Conservation (phyloP, 2,113 vertebrate species). For the Coregonus clupeaformis region DNA sequence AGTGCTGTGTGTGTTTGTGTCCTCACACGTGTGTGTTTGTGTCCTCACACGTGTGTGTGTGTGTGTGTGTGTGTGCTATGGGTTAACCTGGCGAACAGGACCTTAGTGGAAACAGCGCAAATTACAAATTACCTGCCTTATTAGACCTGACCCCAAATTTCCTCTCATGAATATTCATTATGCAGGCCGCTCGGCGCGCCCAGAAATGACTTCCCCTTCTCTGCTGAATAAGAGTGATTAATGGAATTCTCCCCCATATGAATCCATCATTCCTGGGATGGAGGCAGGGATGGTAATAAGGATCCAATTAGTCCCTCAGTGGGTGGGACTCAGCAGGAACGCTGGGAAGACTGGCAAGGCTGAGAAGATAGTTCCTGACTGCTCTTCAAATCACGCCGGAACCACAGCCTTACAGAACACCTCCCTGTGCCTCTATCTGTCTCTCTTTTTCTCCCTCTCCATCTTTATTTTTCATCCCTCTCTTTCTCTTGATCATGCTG, state of each 20-base stretch:
- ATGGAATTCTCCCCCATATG: conserved; percentile 79
- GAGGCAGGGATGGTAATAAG: conserved; percentile 77
- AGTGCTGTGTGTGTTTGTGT: conserved; percentile 32
- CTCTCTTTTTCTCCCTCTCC: neutral
- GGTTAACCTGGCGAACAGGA: conserved; percentile 76
- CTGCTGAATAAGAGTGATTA: conserved; percentile 82
- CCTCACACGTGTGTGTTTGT: conserved; percentile 34
- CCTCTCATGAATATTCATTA: conserved; percentile 83
- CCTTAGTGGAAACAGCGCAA: conserved; percentile 74
- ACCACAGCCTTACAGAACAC: conserved; percentile 11
- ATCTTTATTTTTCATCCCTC: neutral
- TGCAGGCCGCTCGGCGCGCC: conserved; percentile 47
- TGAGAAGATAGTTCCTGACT: neutral
- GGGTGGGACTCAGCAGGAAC: conserved; percentile 67
- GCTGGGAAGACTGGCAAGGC: conserved; percentile 44
- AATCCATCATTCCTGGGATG: conserved; percentile 77
- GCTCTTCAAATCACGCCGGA: conserved; percentile 24
- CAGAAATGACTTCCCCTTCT: conserved; percentile 74
- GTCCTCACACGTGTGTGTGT: conserved; percentile 27
- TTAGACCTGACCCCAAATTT: conserved; percentile 83
- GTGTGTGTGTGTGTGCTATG: conserved; percentile 62
- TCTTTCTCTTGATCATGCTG: neutral
- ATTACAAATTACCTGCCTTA: conserved; percentile 83
- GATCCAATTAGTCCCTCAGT: conserved; percentile 82
- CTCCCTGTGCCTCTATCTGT: neutral